These are phyloP conservation scores for Teleiodes luculella DNA, from an alignment of 2,888 invertebrate species.

Conservation along the genomic window DNA sequence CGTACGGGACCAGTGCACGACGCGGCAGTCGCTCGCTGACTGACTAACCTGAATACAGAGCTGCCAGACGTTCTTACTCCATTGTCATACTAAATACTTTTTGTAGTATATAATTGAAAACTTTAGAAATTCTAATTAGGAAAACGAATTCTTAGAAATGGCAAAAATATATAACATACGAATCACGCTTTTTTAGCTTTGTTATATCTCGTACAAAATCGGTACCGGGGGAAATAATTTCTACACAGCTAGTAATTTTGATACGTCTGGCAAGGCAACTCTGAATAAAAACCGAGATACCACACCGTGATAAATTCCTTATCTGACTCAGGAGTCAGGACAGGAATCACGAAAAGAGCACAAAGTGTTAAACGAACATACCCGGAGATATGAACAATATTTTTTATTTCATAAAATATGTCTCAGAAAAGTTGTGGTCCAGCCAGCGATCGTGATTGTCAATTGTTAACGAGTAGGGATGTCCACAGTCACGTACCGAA, in stretches of 20 bases:
- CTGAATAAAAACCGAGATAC: not conserved
- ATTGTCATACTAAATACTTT: no score
- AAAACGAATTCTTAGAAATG: no score
- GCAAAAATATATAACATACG: no score
- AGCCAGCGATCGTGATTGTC: conserved; percentile 14
- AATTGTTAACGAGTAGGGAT: conserved; percentile 16
- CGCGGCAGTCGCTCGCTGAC: conserved; percentile 53
- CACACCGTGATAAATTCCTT: not conserved
- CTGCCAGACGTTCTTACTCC: not conserved
- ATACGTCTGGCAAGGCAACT: no score
- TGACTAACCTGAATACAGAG: conserved; percentile 31
- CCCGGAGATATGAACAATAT: no score
- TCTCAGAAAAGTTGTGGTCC: conserved; percentile 15
- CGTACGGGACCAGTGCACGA: conserved; percentile 27
- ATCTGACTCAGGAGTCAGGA: no score
- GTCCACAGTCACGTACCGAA: conserved; percentile 11
- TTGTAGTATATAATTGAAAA: no score
- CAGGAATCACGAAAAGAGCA: no score
- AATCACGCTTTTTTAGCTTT: no score
- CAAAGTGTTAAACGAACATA: no score
- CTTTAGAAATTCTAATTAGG: no score
- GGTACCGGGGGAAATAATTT: not conserved
- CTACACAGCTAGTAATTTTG: not conserved
- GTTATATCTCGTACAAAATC: no score
- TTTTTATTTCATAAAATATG: conserved; percentile 2